Percentiles rank a stretch among this genome's conserved stretches.
phyloP scores from a whole-genome alignment of 2,888 invertebrate genomes.

The Halictus ligatus region DNA sequence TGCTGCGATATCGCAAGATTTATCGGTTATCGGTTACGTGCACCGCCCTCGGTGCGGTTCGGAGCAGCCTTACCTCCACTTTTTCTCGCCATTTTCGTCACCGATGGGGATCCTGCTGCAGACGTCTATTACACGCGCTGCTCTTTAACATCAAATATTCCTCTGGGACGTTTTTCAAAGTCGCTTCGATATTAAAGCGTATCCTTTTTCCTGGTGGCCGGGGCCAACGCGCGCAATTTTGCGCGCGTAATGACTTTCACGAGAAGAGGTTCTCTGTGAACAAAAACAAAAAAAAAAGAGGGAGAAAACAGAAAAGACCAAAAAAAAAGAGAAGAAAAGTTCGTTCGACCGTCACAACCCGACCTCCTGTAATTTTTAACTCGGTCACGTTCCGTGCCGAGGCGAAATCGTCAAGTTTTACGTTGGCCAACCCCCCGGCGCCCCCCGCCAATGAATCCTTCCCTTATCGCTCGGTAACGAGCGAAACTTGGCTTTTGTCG shows the following conservation, averaged over 20 bases:
- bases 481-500: constrained; percentile 41
- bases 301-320: neutral
- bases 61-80: constrained; percentile 47
- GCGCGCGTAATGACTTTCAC: constrained; percentile 14
- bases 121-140: constrained; percentile 63
- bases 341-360: neutral
- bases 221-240: constrained; percentile 2
- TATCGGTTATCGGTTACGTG: constrained; percentile 70
- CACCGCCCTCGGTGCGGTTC: constrained; percentile 42
- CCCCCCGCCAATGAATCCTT: constrained; percentile 24
- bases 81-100: constrained; percentile 59
- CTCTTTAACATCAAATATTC: constrained; percentile 61
- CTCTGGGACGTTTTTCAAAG: constrained; percentile 40
- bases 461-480: constrained; percentile 20
- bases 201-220: neutral
- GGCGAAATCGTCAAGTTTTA: constrained; percentile 42
- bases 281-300: neutral
- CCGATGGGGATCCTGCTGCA: constrained; percentile 54
- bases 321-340: neutral
- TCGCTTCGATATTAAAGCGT: constrained; percentile 16
- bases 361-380: constrained; percentile 32
- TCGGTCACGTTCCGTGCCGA: constrained; percentile 45
- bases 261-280: constrained; percentile 23
- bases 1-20: constrained; percentile 65
- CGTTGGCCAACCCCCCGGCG: constrained; percentile 1